Conservation (phyloP, 2,113 vertebrate genomes). For the Proteles cristata region DNA sequence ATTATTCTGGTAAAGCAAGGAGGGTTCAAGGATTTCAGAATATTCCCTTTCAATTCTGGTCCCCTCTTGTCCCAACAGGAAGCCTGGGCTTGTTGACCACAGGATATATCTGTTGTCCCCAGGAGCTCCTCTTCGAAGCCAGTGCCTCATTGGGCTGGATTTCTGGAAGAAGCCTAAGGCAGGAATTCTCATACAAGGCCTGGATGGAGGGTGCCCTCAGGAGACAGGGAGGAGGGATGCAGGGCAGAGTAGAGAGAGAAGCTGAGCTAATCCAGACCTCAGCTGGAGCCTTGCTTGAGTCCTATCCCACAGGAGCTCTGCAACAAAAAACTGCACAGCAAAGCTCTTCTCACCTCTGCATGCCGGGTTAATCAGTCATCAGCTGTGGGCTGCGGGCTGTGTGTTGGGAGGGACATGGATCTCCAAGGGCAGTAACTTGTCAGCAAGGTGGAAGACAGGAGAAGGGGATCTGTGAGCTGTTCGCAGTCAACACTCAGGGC, state of each 20-base stretch:
- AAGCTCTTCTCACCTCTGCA: neutral
- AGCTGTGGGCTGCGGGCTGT: neutral
- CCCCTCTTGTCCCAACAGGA: neutral
- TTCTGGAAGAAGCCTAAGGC: neutral
- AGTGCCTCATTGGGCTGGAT: neutral
- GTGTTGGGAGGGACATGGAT: neutral
- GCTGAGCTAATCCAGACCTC: neutral
- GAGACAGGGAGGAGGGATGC: no score
- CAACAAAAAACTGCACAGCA: neutral
- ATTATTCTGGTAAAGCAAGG: neutral
- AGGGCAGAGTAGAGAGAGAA: neutral
- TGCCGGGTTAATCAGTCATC: neutral
- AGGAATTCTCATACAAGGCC: neutral
- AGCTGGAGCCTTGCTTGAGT: neutral
- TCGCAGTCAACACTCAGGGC: neutral
- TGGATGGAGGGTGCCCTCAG: neutral
- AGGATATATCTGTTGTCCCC: neutral
- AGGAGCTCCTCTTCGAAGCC: neutral
- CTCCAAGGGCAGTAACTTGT: neutral
- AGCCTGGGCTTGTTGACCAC: neutral
- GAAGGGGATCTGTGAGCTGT: neutral
- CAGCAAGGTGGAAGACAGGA: neutral
- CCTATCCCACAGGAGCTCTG: neutral
- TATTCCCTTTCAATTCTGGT: neutral
- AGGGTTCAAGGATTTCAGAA: neutral